Conservation (phyloP, 2,888 invertebrate species). For the Andrena bucephala region DNA sequence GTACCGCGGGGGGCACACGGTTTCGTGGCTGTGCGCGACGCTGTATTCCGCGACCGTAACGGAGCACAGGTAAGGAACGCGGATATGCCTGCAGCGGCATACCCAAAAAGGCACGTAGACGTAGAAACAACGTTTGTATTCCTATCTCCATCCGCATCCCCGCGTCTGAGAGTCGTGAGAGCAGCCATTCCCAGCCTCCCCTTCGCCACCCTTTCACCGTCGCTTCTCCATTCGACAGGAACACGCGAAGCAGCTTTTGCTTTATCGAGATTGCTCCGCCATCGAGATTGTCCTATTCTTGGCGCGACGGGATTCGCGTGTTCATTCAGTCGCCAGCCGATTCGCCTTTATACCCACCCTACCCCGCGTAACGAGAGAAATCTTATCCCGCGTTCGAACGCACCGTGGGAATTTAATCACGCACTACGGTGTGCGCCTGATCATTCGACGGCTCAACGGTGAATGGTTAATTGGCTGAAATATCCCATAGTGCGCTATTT, state of each 20-base stretch:
- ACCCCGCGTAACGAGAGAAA: slow-evolving; percentile 11
- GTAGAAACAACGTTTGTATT: slow-evolving; percentile 66
- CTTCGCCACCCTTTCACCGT: slow-evolving; percentile 24
- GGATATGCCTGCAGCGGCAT: slow-evolving; percentile 13
- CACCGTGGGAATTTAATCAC: neutral
- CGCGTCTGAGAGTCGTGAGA: slow-evolving; percentile 37
- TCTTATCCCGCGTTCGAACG: slow-evolving; percentile 15
- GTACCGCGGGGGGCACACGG: too few relatives aligned
- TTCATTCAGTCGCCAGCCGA: slow-evolving; percentile 44
- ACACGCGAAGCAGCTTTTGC: slow-evolving; percentile 55
- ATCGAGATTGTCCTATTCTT: slow-evolving; percentile 38
- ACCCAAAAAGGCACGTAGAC: slow-evolving; percentile 51
- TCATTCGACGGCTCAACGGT: neutral
- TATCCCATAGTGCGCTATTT: too few relatives aligned
- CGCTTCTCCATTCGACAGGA: slow-evolving; percentile 38
- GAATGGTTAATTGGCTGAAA: too few relatives aligned
- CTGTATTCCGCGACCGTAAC: slow-evolving; percentile 13
- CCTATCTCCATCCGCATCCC: slow-evolving; percentile 58
- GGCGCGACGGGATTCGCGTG: slow-evolving; percentile 35
- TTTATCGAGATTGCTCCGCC: slow-evolving; percentile 59
- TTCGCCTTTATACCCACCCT: slow-evolving; percentile 46
- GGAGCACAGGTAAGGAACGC: slow-evolving; percentile 10
- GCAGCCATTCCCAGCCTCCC: slow-evolving; percentile 39
- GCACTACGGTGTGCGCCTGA: neutral
- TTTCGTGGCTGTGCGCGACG: slow-evolving; percentile 2